Percentiles rank a stretch among this genome's conserved stretches.
phyloP scores from a whole-genome alignment of 2,113 vertebrate genomes.

The Scomber japonicus region DNA sequence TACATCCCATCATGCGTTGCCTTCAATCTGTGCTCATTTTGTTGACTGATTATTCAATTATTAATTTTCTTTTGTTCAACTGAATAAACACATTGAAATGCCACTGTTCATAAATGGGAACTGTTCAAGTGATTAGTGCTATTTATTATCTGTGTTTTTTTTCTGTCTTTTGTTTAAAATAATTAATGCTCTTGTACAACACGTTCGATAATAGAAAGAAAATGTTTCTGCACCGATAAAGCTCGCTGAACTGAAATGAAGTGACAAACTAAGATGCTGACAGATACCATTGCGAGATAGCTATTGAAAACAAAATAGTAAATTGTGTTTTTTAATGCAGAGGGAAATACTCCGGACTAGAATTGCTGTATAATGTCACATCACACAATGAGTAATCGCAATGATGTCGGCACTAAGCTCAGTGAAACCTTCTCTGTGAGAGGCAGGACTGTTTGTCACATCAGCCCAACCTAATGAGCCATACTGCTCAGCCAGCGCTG shows the following conservation, averaged over 20 bases:
- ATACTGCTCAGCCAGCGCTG: slow-evolving; percentile 36
- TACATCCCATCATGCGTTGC: slow-evolving; percentile 36
- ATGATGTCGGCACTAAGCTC: slow-evolving; percentile 25
- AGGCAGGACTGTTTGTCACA: slow-evolving; percentile 59
- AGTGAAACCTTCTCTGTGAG: slow-evolving; percentile 37
- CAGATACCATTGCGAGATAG: not conserved
- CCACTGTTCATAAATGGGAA: slow-evolving; percentile 50
- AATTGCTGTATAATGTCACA: slow-evolving; percentile 23
- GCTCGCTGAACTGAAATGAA: slow-evolving; percentile 15
- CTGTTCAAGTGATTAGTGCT: slow-evolving; percentile 7
- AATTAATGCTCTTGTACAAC: not conserved
- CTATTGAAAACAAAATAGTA: not conserved
- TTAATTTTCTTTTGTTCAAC: slow-evolving; percentile 23
- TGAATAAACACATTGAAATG: slow-evolving; percentile 51
- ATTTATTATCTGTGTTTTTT: slow-evolving; percentile 11
- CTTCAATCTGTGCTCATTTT: slow-evolving; percentile 56
- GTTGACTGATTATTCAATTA: slow-evolving; percentile 64
- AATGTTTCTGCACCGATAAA: not conserved
- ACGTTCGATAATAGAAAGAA: not conserved
- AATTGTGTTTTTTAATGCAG: slow-evolving; percentile 12
- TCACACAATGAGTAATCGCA: slow-evolving; percentile 44
- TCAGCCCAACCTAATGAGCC: slow-evolving; percentile 67
- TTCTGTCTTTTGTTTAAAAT: not conserved
- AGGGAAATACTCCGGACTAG: not conserved
- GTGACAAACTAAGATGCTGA: not conserved